These are phyloP conservation scores for Cephus cinctus DNA, from an alignment of 1,140 invertebrate genomes.

Conservation along the genomic window DNA sequence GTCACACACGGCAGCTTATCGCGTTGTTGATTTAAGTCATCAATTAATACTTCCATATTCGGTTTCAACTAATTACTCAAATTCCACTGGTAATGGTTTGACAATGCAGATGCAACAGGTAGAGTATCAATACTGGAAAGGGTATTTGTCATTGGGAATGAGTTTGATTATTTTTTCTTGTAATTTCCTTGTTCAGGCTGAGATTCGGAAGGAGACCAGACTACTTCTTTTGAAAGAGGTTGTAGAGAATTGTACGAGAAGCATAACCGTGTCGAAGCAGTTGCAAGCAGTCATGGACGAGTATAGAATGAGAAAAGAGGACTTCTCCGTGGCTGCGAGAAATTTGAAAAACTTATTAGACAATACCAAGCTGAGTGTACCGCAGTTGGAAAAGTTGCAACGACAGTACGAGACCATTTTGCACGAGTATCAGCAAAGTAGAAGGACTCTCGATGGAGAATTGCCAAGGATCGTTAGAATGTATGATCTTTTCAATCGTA, in stretches of 20 bases:
- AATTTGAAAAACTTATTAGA: conserved; percentile 30
- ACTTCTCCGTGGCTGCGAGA: conserved; percentile 22
- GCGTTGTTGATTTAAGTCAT: conserved; percentile 20
- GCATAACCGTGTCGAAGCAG: conserved; percentile 14
- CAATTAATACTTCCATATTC: conserved; percentile 10
- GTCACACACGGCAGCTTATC: conserved; percentile 15
- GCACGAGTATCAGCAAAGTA: conserved; percentile 21
- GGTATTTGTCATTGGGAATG: too few relatives aligned
- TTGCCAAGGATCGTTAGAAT: conserved; percentile 25
- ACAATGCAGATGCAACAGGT: neutral
- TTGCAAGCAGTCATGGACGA: conserved; percentile 19
- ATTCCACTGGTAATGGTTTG: neutral
- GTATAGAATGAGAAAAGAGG: conserved; percentile 18
- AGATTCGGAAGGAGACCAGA: conserved; percentile 15
- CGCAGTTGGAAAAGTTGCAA: conserved; percentile 29
- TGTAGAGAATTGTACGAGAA: conserved; percentile 21
- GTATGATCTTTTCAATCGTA: conserved; percentile 15
- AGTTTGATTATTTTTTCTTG: neutral
- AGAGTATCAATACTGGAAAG: too few relatives aligned
- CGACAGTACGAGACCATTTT: conserved; percentile 27
- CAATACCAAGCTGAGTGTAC: conserved; percentile 18
- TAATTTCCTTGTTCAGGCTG: conserved; percentile 11
- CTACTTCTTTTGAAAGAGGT: conserved; percentile 12
- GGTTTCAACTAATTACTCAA: neutral
- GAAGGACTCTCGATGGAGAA: conserved; percentile 20